Evolutionary conservation across 2,113 vertebrate species (phyloP).

Genomic region (Thermophis baileyi): DNA sequence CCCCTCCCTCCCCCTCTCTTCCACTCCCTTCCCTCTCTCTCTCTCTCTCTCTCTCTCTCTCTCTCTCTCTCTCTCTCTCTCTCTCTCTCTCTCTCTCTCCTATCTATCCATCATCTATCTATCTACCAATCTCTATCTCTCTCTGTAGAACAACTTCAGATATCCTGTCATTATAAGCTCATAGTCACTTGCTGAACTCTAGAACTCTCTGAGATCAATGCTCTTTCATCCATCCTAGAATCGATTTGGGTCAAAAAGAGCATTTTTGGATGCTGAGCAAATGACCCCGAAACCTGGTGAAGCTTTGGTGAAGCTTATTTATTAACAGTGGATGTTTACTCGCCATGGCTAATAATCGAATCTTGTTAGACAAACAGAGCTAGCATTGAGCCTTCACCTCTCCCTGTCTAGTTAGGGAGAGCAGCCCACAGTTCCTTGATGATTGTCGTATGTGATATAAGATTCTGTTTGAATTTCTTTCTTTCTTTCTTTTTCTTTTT

Average conservation of each 20-base stretch:
- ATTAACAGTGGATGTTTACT: conserved; percentile 30
- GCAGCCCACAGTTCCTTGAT: conserved; percentile 36
- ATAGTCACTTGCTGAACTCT: background rate
- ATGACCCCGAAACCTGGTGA: conserved; percentile 1
- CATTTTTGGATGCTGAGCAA: conserved; percentile 19
- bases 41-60: too few species aligned
- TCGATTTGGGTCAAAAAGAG: background rate
- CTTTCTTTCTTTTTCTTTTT: background rate
- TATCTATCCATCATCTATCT: too few species aligned
- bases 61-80: too few species aligned
- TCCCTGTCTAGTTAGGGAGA: conserved; percentile 24
- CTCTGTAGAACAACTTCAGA: background rate
- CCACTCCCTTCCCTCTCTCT: too few species aligned
- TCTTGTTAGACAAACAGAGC: conserved; percentile 35
- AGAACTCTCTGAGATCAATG: background rate
- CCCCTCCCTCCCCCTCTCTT: too few species aligned
- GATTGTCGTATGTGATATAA: conserved; percentile 27
- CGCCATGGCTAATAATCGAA: conserved; percentile 51
- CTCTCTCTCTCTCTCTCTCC: too few species aligned
- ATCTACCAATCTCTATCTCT: background rate
- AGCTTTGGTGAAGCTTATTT: conserved; percentile 36
- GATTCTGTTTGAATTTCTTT: conserved; percentile 8
- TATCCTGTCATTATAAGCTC: background rate
- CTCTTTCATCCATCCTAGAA: background rate
- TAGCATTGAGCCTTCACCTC: conserved; percentile 32